Conservation (phyloP, 2,888 invertebrate genomes). For the Lasius fuliginosus region DNA sequence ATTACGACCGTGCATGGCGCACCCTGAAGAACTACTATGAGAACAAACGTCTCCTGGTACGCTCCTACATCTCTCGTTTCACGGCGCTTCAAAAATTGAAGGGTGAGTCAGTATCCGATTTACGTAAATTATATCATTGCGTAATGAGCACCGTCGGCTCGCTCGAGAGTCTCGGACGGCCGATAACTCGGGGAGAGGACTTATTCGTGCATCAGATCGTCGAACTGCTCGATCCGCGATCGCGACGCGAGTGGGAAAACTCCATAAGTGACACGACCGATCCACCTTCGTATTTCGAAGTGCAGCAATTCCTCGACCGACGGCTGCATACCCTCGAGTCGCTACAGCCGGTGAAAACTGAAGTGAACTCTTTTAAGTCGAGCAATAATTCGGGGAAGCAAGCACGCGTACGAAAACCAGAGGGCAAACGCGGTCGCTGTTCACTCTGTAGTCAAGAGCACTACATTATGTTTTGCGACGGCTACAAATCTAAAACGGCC, state of each 20-base stretch:
- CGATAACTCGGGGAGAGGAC: too few species aligned
- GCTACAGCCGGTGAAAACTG: not conserved
- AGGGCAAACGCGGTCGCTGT: not conserved
- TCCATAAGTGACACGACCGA: not conserved
- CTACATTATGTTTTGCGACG: not conserved
- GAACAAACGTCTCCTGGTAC: too few species aligned
- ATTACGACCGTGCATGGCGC: too few species aligned
- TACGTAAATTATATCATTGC: too few species aligned
- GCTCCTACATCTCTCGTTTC: too few species aligned
- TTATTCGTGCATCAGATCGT: too few species aligned
- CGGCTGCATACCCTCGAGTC: not conserved
- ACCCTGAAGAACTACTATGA: too few species aligned
- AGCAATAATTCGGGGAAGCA: not conserved
- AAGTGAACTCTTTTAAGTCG: not conserved
- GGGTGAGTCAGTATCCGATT: too few species aligned
- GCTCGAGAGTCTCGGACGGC: too few species aligned
- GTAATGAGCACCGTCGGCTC: too few species aligned
- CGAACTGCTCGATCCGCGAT: not conserved
- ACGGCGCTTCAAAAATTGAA: too few species aligned
- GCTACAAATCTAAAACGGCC: not conserved
- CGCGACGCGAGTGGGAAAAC: not conserved
- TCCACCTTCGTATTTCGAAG: not conserved
- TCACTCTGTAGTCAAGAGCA: not conserved
- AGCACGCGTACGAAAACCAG: not conserved
- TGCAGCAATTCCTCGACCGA: not conserved